Evolutionary conservation across 1,140 invertebrate species (phyloP), one percentile per base, ranked within the genome.

Genomic region (Macrobrachium rosenbergii): DNA sequence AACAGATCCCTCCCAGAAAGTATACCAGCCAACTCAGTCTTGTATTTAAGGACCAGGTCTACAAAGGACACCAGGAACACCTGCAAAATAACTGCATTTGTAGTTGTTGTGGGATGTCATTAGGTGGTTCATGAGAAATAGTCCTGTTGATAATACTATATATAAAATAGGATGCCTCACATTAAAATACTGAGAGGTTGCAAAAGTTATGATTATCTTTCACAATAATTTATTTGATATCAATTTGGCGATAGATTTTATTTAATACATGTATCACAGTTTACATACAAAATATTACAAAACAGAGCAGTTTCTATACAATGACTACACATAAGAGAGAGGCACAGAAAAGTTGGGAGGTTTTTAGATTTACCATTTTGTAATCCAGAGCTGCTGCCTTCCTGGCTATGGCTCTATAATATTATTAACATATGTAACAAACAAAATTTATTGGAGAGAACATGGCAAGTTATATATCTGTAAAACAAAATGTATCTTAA

Each of bases 241-340:
- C 84, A 88, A 88, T 90, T 90, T 90, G 89, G 89, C 89, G 89
- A 87, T 90, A 90, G 87, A 88, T 90, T 88, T 85, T 64, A 83
- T 88, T 88, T 88, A 88, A 88, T 82, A 90, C 89, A 90, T 90
- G 89, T 90, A 90, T 90, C 89, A 90, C 89, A 90, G 89, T 90
- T 90, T 90, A 90, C 89, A 90, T 90, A 90, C 87, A 90, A 90
- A 90, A 90, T 88, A 88, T 88, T 90, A 90, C 89, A 90, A 90
- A 90, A 90, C 82, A 88, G 86, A 88, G 86, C 75, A 82, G 88
- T 75, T 88, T 83, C 88, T 83, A 87, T 88, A 83, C 82, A 86
- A 84, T 87, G 88, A 90, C 85, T 88, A 88, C 87, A 87, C 86
- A 88, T 87, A 79, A 83, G 87, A 84, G 80, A 84, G 80, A 90